phyloP scores from a whole-genome alignment of 2,888 invertebrate species.

The Amaurobius ferox region DNA sequence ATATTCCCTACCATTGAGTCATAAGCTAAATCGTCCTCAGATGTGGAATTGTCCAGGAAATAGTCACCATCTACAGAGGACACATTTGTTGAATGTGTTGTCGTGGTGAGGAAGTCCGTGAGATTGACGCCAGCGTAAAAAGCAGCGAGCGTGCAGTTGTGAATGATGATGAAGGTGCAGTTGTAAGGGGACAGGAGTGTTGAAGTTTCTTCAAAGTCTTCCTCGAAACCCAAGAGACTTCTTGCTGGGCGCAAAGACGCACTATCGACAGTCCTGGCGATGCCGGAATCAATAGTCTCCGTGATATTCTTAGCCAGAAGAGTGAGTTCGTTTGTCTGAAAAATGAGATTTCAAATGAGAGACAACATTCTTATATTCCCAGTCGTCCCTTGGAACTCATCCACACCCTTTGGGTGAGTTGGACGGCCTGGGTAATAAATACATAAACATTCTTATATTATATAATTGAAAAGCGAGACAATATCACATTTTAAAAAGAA shows the following conservation, averaged over 20 bases:
- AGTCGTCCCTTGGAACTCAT: no score
- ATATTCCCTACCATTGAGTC: slow-evolving; percentile 35
- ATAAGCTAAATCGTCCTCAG: slow-evolving; percentile 35
- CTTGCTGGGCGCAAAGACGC: slow-evolving; percentile 19
- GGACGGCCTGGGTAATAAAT: no score
- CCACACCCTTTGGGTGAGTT: no score
- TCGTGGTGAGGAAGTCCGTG: slow-evolving; percentile 17
- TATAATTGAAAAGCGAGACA: no score
- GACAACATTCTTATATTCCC: no score
- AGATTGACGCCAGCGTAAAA: slow-evolving; percentile 40
- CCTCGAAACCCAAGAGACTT: slow-evolving; percentile 22
- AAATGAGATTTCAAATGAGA: background rate
- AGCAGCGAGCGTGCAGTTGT: slow-evolving; percentile 69
- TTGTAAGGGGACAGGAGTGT: slow-evolving; percentile 40
- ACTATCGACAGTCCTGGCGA: no score
- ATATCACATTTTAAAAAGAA: no score
- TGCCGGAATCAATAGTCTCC: slow-evolving; percentile 42
- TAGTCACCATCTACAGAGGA: slow-evolving; percentile 40
- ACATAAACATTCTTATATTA: no score
- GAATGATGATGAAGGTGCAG: slow-evolving; percentile 62
- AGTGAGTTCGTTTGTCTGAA: slow-evolving; percentile 80
- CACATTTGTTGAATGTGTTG: slow-evolving; percentile 17
- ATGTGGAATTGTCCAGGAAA: slow-evolving; percentile 48
- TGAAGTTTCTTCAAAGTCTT: slow-evolving; percentile 9
- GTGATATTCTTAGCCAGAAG: slow-evolving; percentile 80